Conservation (phyloP, 2,888 invertebrate species). For the Cacoxenus indagator region DNA sequence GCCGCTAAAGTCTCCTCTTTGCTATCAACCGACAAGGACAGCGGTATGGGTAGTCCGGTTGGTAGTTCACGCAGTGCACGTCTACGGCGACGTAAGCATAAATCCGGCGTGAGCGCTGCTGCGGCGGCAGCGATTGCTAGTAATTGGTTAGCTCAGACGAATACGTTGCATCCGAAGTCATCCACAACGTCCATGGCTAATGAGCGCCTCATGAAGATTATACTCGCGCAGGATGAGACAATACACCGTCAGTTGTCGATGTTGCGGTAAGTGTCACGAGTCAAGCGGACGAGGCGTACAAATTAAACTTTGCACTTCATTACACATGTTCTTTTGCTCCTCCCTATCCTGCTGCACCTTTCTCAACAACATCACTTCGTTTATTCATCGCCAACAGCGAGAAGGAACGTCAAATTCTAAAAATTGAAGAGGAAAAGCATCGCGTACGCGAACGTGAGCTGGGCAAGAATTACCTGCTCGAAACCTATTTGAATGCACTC, state of each 20-base stretch:
- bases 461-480: constrained; percentile 84
- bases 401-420: constrained; percentile 84
- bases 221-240: constrained; percentile 75
- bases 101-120: constrained; percentile 31
- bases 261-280: constrained; percentile 57
- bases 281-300: neutral
- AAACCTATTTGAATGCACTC: constrained; percentile 79
- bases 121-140: constrained; percentile 31
- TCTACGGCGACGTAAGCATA: constrained; percentile 63
- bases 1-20: constrained; percentile 54
- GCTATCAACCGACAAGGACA: constrained; percentile 67
- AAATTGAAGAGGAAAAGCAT: constrained; percentile 84
- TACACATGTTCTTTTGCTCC: neutral
- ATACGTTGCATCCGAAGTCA: constrained; percentile 68
- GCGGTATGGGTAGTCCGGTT: constrained; percentile 70
- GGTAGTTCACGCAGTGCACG: constrained; percentile 68
- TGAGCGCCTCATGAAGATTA: constrained; percentile 73
- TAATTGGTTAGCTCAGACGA: constrained; percentile 59
- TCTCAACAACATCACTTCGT: neutral
- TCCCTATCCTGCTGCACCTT: neutral
- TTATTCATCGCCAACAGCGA: constrained; percentile 72
- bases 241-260: constrained; percentile 72
- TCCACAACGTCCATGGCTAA: constrained; percentile 58
- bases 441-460: constrained; percentile 80
- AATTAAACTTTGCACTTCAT: neutral